These are phyloP conservation scores for Sinonovacula constricta DNA, from an alignment of 1,140 invertebrate genomes.

Conservation along the genomic window DNA sequence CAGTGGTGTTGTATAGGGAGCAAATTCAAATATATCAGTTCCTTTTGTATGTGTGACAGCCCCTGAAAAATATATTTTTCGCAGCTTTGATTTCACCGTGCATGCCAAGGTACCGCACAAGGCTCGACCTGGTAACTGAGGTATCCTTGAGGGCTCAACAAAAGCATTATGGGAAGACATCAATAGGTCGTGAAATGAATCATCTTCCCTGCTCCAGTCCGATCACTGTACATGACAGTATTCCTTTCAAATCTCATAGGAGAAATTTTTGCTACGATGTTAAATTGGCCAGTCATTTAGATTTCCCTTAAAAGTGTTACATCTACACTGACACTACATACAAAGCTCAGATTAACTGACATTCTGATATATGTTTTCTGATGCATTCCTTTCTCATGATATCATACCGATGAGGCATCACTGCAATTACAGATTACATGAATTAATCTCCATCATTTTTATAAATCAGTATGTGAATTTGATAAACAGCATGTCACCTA, in stretches of 20 bases:
- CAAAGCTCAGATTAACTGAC: too few species aligned
- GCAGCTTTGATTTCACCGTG: constrained; percentile 44
- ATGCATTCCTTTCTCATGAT: too few species aligned
- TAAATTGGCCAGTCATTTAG: too few species aligned
- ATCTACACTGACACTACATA: too few species aligned
- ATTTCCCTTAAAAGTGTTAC: too few species aligned
- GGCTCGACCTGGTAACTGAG: constrained; percentile 38
- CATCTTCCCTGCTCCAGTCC: background rate
- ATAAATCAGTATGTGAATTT: too few species aligned
- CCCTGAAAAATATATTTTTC: constrained; percentile 50
- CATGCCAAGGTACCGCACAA: constrained; percentile 30
- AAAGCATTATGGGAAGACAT: background rate
- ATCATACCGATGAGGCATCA: too few species aligned
- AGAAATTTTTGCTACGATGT: background rate
- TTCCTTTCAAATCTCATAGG: background rate
- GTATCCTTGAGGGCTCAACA: constrained; percentile 32
- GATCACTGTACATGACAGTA: background rate
- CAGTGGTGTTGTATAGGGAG: constrained; percentile 37
- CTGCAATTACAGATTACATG: too few species aligned
- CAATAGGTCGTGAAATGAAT: background rate
- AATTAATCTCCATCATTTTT: too few species aligned
- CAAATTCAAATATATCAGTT: constrained; percentile 53
- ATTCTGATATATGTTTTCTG: too few species aligned
- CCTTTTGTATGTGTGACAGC: constrained; percentile 46
- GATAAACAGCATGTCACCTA: too few species aligned